A percentile compares a stretch with the other conserved stretches of the same genome.
phyloP scores from a whole-genome alignment of 2,113 vertebrate species.

The Gavialis gangeticus region DNA sequence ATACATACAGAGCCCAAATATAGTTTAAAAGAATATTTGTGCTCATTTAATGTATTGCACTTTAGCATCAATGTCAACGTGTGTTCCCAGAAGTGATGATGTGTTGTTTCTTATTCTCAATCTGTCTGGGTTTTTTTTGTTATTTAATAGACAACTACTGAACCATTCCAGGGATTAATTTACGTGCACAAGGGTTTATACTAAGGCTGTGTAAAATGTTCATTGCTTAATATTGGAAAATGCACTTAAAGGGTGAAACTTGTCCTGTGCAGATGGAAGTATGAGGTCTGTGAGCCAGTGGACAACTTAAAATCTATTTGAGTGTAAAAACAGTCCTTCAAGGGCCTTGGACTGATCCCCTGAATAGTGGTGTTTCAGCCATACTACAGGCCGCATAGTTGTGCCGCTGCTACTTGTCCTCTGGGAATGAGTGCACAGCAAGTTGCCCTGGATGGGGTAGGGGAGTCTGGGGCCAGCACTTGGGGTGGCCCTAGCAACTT shows the following conservation, averaged over 20 bases:
- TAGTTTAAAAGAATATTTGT: not conserved
- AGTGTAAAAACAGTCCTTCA: not conserved
- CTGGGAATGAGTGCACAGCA: no score
- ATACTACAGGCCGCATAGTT: not conserved
- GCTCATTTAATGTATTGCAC: slow-evolving; percentile 9
- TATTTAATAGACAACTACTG: not conserved
- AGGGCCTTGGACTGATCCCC: not conserved
- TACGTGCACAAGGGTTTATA: not conserved
- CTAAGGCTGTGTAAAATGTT: not conserved
- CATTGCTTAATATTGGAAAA: not conserved
- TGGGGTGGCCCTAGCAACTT: no score
- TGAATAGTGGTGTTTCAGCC: not conserved
- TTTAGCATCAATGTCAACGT: not conserved
- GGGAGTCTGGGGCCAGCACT: no score
- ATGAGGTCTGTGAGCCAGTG: not conserved
- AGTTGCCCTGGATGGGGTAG: no score
- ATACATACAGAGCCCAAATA: not conserved
- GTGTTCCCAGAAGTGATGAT: not conserved
- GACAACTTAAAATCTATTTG: not conserved
- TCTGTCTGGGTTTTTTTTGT: not conserved
- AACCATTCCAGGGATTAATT: not conserved
- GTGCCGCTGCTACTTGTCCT: not conserved
- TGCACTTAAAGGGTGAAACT: not conserved
- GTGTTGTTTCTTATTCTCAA: not conserved
- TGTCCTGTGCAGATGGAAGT: not conserved